Percentiles rank a stretch among this genome's conserved stretches.
Conservation (phyloP, 92 coral and sea anemone genomes). For the Anthopleura xanthogrammica region DNA sequence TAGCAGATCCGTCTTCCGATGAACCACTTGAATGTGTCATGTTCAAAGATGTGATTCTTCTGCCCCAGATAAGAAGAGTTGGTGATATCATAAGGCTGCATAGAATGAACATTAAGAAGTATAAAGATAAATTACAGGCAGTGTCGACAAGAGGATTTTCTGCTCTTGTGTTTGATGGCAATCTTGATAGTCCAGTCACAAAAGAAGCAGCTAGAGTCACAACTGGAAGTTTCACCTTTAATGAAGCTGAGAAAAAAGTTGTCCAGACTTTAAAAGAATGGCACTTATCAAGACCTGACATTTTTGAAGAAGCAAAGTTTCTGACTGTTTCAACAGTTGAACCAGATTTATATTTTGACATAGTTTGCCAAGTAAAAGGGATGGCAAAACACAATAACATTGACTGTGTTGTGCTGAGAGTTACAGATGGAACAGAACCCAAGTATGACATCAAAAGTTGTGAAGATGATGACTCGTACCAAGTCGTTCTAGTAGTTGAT, state of each 20-base stretch:
- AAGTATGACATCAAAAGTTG: conserved; percentile 39
- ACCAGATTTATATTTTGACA: conserved; percentile 54
- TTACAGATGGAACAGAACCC: conserved; percentile 61
- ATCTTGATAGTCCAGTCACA: conserved; percentile 44
- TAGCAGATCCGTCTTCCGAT: conserved; percentile 61
- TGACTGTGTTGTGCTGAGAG: conserved; percentile 58
- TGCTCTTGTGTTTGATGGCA: conserved; percentile 65
- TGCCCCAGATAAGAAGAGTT: conserved; percentile 57
- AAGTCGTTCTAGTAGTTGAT: conserved; percentile 19
- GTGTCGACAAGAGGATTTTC: conserved; percentile 66
- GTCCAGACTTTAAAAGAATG: conserved; percentile 48
- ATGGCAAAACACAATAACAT: conserved; percentile 44
- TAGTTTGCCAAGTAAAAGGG: conserved; percentile 57
- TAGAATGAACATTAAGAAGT: conserved; percentile 53
- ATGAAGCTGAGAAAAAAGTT: conserved; percentile 37
- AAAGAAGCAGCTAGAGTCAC: conserved; percentile 57
- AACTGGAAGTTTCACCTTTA: conserved; percentile 49
- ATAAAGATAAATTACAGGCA: conserved; percentile 59
- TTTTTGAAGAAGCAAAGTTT: conserved; percentile 42
- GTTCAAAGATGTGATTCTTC: conserved; percentile 43
- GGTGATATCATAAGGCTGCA: conserved; percentile 71
- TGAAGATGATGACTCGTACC: conserved; percentile 34
- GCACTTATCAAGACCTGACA: conserved; percentile 40
- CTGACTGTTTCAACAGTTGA: conserved; percentile 35
- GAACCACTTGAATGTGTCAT: conserved; percentile 60